phyloP scores from a whole-genome alignment of 2,797 vertebrate genomes.

The Phoxinus dragarum region DNA sequence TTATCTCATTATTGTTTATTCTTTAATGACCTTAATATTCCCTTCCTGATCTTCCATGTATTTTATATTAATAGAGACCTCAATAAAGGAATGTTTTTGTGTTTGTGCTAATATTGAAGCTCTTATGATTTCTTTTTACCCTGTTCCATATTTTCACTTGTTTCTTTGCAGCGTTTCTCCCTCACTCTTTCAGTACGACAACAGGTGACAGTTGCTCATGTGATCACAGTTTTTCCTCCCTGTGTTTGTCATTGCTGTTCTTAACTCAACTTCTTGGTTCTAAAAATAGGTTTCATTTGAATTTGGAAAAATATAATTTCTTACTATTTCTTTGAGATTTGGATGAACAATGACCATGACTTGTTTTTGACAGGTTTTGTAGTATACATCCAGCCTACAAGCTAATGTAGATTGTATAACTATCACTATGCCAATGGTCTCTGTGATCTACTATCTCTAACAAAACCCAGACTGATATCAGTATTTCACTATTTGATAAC shows the following conservation, averaged over 20 bases:
- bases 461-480: not conserved
- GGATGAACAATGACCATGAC: not conserved
- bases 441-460: not conserved
- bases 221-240: conserved; percentile 55
- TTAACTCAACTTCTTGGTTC: conserved; percentile 38
- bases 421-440: not conserved
- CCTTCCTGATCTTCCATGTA: not conserved
- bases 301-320: not conserved
- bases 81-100: conserved; percentile 34
- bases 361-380: not conserved
- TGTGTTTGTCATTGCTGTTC: conserved; percentile 51
- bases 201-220: conserved; percentile 91
- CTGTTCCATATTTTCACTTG: conserved; percentile 73
- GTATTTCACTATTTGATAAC: not conserved
- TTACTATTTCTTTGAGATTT: not conserved
- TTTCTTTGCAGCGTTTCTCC: conserved; percentile 91
- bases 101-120: conserved; percentile 55
- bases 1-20: not conserved
- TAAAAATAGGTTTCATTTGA: not conserved
- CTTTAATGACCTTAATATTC: not conserved
- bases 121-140: conserved; percentile 17
- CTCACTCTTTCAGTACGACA: conserved; percentile 97
- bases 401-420: not conserved
- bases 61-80: not conserved
- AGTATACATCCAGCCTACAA: not conserved